Evolutionary conservation across 2,888 invertebrate genomes (phyloP).

Genomic region (Cremastobaeus sp.): DNA sequence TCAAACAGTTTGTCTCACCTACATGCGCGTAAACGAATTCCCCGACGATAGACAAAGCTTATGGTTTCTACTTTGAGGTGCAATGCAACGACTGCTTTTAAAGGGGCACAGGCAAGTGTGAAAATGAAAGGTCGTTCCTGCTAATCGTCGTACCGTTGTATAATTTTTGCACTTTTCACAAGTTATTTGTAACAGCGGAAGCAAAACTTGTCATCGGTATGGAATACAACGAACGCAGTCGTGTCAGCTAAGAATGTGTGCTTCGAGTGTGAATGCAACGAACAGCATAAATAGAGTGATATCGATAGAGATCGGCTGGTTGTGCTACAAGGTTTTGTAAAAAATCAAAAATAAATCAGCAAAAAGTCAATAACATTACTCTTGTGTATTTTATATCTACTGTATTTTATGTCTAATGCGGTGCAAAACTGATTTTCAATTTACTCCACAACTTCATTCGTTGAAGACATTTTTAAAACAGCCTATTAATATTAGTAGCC

Average conservation of each 20-base stretch:
- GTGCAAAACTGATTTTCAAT: too few species aligned
- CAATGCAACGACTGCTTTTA: constrained; percentile 15
- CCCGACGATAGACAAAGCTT: too few species aligned
- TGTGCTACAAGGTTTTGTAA: constrained; percentile 45
- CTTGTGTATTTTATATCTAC: too few species aligned
- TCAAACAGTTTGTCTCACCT: too few species aligned
- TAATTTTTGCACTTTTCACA: constrained; percentile 59
- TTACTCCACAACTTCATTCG: too few species aligned
- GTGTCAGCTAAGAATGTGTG: constrained; percentile 26
- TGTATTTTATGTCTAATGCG: too few species aligned
- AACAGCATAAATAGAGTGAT: constrained; percentile 6
- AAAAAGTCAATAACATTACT: too few species aligned
- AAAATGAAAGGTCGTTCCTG: constrained; percentile 58
- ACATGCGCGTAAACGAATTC: too few species aligned
- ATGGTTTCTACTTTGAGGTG: constrained; percentile 12
- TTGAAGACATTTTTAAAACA: too few species aligned
- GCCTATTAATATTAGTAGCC: too few species aligned
- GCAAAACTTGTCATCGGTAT: constrained; percentile 34
- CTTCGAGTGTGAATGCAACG: constrained; percentile 37
- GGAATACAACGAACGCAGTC: constrained; percentile 51
- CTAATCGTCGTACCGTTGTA: constrained; percentile 48
- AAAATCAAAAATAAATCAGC: constrained; percentile 47
- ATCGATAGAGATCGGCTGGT: constrained; percentile 11
- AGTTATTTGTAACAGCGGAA: constrained; percentile 47
- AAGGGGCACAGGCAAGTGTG: constrained; percentile 23